Conservation (phyloP, 2,113 vertebrate species). For the Pygoscelis antarcticus region DNA sequence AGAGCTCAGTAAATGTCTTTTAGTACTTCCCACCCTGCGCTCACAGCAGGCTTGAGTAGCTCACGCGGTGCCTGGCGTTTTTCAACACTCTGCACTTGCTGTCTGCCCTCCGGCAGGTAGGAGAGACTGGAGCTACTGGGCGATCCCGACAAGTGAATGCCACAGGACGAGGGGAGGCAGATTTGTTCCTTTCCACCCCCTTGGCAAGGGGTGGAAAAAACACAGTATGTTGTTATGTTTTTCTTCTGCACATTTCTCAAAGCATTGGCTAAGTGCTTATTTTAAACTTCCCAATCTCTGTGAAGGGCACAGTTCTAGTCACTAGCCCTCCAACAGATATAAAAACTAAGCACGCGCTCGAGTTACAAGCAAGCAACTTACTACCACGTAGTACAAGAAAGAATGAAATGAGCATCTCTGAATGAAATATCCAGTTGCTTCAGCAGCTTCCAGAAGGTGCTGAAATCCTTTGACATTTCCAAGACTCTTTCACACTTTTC, state of each 20-base stretch:
- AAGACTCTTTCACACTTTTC: slow-evolving; percentile 68
- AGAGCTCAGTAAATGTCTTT: background rate
- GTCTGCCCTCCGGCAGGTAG: background rate
- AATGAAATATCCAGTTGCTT: slow-evolving; percentile 39
- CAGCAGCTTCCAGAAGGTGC: slow-evolving; percentile 64
- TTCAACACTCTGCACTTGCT: rapidly evolving
- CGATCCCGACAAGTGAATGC: background rate
- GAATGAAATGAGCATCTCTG: slow-evolving; percentile 18
- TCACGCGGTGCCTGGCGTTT: background rate
- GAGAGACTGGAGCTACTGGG: background rate
- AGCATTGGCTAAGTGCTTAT: background rate
- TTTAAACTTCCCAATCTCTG: background rate
- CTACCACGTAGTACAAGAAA: background rate
- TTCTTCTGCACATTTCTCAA: background rate
- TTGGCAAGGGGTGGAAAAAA: background rate
- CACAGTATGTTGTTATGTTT: background rate
- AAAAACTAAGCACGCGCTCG: background rate
- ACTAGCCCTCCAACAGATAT: background rate
- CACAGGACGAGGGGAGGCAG: background rate
- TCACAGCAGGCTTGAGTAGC: background rate
- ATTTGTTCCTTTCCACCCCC: background rate
- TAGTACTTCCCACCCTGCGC: background rate
- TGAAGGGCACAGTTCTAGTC: background rate
- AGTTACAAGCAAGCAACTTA: background rate
- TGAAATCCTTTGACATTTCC: slow-evolving; percentile 69